Percentiles rank a stretch among this genome's conserved stretches.
Evolutionary conservation across 92 coral and sea anemone genomes (phyloP).

Genomic region (Siderastrea siderea): DNA sequence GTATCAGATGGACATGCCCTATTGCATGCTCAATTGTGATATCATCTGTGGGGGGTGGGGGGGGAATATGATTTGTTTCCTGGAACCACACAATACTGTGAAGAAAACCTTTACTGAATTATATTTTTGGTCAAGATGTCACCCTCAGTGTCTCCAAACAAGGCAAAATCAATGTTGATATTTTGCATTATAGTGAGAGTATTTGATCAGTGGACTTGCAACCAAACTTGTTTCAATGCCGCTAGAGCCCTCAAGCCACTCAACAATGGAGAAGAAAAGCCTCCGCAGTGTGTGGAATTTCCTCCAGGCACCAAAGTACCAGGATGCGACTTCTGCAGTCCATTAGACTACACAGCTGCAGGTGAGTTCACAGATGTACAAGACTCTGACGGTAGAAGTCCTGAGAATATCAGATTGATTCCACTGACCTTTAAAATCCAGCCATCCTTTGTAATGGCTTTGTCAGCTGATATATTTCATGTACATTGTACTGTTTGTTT

Average conservation of each 20-base stretch:
- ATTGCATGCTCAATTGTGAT: too few relatives aligned
- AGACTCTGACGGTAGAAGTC: not conserved
- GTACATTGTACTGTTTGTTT: too few relatives aligned
- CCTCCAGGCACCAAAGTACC: constrained; percentile 37
- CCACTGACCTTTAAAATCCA: not conserved
- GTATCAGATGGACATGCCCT: too few relatives aligned
- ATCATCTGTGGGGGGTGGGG: too few relatives aligned
- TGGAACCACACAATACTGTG: too few relatives aligned
- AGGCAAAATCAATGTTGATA: not conserved
- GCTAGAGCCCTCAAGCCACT: constrained; percentile 79
- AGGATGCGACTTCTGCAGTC: constrained; percentile 79
- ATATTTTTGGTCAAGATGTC: too few relatives aligned
- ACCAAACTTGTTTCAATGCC: constrained; percentile 84
- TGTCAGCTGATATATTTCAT: too few relatives aligned
- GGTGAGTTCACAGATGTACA: constrained; percentile 18
- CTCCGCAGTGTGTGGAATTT: not conserved
- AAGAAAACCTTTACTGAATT: too few relatives aligned
- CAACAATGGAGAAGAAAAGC: constrained; percentile 47
- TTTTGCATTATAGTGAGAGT: constrained; percentile 62
- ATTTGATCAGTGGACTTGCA: constrained; percentile 86
- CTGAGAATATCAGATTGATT: not conserved
- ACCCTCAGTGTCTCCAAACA: too few relatives aligned
- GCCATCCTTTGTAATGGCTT: too few relatives aligned
- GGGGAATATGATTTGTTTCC: too few relatives aligned
- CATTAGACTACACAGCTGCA: constrained; percentile 68